Conservation (phyloP, 2,888 invertebrate genomes). For the Poecilobothrus nobilitatus region DNA sequence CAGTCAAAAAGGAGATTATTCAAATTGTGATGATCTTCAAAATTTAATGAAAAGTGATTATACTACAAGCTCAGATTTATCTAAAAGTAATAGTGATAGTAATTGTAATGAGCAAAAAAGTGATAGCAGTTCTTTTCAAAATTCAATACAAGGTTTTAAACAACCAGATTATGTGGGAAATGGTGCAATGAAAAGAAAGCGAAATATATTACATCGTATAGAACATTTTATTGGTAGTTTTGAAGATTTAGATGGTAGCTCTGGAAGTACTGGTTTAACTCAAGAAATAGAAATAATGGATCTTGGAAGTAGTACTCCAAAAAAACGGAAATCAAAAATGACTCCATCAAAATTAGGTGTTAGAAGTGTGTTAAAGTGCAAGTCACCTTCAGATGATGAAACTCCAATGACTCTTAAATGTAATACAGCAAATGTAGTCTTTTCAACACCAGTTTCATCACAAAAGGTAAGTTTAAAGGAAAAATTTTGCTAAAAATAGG, state of each 20-base stretch:
- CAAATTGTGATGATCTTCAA: conserved; percentile 32
- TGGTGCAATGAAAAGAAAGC: conserved; percentile 51
- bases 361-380: conserved; percentile 52
- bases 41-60: not conserved
- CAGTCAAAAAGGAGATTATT: conserved; percentile 45
- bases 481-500: not conserved
- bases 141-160: not conserved
- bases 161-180: conserved; percentile 24
- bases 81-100: conserved; percentile 1
- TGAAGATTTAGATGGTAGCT: conserved; percentile 45
- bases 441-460: conserved; percentile 69
- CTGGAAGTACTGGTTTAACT: conserved; percentile 60
- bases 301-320: conserved; percentile 59
- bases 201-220: conserved; percentile 45
- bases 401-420: conserved; percentile 44
- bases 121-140: not conserved
- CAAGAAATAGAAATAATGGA: conserved; percentile 62
- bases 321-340: conserved; percentile 52
- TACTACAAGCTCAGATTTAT: conserved; percentile 2
- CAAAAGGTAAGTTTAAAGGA: conserved; percentile 46
- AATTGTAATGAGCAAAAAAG: not conserved
- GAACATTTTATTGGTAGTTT: conserved; percentile 32
- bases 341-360: conserved; percentile 35
- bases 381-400: conserved; percentile 55
- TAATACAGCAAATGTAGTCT: conserved; percentile 57